Base-by-base conservation (phyloP, 2,888 invertebrate genomes). In the Epinotia bilunana region DNA sequence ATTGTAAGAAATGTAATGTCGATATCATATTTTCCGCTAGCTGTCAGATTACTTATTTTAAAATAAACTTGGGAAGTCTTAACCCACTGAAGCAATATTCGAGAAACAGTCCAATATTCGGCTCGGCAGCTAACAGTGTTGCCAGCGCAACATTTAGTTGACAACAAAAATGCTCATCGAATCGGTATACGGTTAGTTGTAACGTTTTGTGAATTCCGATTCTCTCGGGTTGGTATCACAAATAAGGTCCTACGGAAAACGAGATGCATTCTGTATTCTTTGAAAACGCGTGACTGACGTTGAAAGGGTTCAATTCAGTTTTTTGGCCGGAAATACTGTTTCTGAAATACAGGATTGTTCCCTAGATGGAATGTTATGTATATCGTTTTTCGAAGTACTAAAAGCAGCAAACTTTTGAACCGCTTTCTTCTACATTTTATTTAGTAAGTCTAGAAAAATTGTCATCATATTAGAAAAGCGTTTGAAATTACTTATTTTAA, bases 81-180 rank as follows among this genome's bases (percentile, higher is more conserved):
- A 39, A 39, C 39, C 7, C 39, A 39, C 39, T 9, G 39, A 9
- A 1, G 5, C 13, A 6, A 12, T 49, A 16, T 49, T 49, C 5
- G 49, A 49, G 60, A 61, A 28, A 61, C 39, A 9, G 61, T 60
- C 16, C 28, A 5, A 9, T 23, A n/a, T 61, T n/a, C 23, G 33
- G n/a, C 33, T n/a, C 9, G 61, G 61, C 61, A 61, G 61, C 61
- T 61, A 33, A 61, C 61, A n/a, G 20, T 68, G 43, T 20, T 60
- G 49, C 58, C 28, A 4, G 67, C 60, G 60, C 16, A 12, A 57
- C 53, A 33, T 73, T 11, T 61, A 39, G 69, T 62, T 77, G 78
- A 83, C 83, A 84, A 88, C 84, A 84, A 88, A 80, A 80, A 76
- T 77, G 84, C 83, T 86, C 82, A 87, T 79, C 84, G 83, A 84